These are phyloP conservation scores for Ditylenchus weischeri DNA, from an alignment of 2,888 invertebrate species.

Conservation along the genomic window DNA sequence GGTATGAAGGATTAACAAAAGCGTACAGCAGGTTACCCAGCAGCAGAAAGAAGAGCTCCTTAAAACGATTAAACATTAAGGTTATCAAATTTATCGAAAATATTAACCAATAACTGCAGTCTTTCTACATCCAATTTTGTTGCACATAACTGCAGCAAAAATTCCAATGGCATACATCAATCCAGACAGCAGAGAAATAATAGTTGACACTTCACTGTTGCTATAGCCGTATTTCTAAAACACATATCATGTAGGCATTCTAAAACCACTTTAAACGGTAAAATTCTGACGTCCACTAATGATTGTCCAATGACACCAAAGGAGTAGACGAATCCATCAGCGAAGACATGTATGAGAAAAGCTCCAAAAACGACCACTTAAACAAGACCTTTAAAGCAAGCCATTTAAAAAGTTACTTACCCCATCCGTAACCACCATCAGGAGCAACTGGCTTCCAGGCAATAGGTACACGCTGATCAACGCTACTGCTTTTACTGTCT, in stretches of 20 bases:
- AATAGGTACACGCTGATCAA: conserved; percentile 22
- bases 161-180: conserved; percentile 85
- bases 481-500: conserved; percentile 3
- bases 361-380: conserved; percentile 66
- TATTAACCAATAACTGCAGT: conserved; percentile 79
- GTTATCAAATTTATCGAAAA: too few species aligned
- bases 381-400: conserved; percentile 76
- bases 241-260: neutral
- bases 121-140: conserved; percentile 84
- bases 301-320: conserved; percentile 88
- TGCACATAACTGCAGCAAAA: conserved; percentile 86
- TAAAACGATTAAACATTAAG: too few species aligned
- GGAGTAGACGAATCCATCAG: conserved; percentile 94
- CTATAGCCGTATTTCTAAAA: conserved; percentile 4
- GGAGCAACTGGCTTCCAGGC: conserved; percentile 45
- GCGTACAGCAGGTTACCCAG: conserved; percentile 60
- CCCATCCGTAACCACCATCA: conserved; percentile 51
- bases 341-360: conserved; percentile 85
- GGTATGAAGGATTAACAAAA: neutral
- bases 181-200: conserved; percentile 61
- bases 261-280: neutral
- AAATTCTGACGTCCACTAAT: conserved; percentile 65
- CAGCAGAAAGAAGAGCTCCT: conserved; percentile 68
- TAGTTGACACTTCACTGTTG: conserved; percentile 4
- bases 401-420: conserved; percentile 89